phyloP scores from a whole-genome alignment of 2,113 vertebrate genomes.

The Nicator chloris region DNA sequence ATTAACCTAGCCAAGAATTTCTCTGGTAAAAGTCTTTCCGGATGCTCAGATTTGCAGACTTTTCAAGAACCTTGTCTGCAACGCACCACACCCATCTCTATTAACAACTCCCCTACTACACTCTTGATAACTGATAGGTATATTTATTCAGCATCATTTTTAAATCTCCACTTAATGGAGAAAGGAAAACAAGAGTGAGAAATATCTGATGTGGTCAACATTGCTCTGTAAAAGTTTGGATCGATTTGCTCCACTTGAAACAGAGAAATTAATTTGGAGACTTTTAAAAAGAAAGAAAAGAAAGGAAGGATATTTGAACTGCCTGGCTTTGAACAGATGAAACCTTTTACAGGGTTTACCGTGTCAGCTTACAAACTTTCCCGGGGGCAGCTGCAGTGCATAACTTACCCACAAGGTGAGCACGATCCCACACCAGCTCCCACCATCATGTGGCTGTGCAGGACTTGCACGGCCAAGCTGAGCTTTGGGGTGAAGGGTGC shows the following conservation, averaged over 20 bases:
- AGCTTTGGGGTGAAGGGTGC: not conserved
- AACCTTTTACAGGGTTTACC: slow-evolving; percentile 14
- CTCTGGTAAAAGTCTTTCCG: slow-evolving; percentile 21
- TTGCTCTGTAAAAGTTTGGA: slow-evolving; percentile 4
- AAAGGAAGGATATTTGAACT: not conserved
- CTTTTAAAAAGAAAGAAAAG: not conserved
- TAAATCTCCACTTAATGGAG: not conserved
- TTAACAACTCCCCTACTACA: slow-evolving; percentile 7
- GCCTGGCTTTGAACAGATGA: not conserved
- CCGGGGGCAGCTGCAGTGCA: not conserved
- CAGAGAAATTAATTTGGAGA: not conserved
- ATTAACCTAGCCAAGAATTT: slow-evolving; percentile 33
- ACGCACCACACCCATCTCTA: not conserved
- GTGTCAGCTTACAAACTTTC: not conserved
- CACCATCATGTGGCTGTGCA: not conserved
- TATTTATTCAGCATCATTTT: slow-evolving; percentile 35
- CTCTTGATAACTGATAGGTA: not conserved
- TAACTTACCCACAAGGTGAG: not conserved
- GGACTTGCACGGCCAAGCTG: not conserved
- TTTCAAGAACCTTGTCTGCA: slow-evolving; percentile 26
- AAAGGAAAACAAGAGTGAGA: not conserved
- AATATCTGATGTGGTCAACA: slow-evolving; percentile 16
- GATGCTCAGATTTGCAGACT: slow-evolving; percentile 41
- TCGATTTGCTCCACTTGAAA: not conserved
- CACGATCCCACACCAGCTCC: not conserved